Base-by-base conservation (phyloP, 2,888 invertebrate species). In the Tipula unca region DNA sequence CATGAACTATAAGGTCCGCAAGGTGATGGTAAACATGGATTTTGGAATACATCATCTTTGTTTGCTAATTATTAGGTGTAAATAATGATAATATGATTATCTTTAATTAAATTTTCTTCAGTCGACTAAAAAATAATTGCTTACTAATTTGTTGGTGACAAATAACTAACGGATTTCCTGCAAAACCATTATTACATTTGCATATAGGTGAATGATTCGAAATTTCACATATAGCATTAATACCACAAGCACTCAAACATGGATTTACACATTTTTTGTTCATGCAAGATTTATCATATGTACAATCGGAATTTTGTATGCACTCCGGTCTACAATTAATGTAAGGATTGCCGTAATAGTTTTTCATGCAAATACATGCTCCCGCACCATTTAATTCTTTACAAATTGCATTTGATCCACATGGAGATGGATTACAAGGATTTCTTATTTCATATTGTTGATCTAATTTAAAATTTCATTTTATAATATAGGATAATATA, bases 251-350 rank as follows among this genome's bases (percentile, higher is more conserved):
- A 87, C 95, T 95, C 35, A 94, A 93, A 89, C 97, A 97, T 25
- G 97, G 96, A 91, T 97, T 94, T 88, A 93, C 93, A 89, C 97
- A 97, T 92, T 96, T 96, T 90, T 95, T 95, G 89, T 95, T 95
- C 85, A 95, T 92, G 89, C 97, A 97, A 32, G 96, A 94, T 90
- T 93, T 94, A 87, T 94, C 93, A 88, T 93, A 93, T 5, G 94
- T 92, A 90, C 97, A 97, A 88, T 97, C 97, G 8, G 95, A 94
- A 90, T 97, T 97, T 88, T 95, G 93, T n/a, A 96, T 94, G 90
- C 97, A 97, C 92, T 97, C 96, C 32, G 97, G 97, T 89, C 96
- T 93, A 90, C 97, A 97, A 89, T 95, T 95, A 82, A 95, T 92
- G 88, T 97, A 96, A 1, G 97, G 97, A 91, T 97, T 96, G 85